These are phyloP conservation scores for Porites lutea DNA, from an alignment of 64 coral and sea anemone genomes.

Conservation along the genomic window DNA sequence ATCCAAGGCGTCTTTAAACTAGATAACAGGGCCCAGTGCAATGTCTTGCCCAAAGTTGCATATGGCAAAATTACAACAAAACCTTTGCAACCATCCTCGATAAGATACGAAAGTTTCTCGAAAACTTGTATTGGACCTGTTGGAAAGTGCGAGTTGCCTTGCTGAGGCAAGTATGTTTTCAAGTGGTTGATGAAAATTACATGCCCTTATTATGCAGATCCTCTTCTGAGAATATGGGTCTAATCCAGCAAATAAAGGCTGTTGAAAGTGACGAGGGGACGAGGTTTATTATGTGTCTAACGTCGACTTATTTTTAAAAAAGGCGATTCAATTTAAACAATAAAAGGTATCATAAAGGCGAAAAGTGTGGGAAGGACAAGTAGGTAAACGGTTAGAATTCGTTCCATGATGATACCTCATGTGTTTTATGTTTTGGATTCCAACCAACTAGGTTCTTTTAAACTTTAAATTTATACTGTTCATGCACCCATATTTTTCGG, in stretches of 20 bases:
- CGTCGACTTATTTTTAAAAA: too few species aligned
- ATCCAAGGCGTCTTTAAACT: slow-evolving; percentile 19
- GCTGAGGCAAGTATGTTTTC: slow-evolving; percentile 31
- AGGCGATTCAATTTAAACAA: too few species aligned
- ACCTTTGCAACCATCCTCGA: slow-evolving; percentile 7
- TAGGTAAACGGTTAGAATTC: too few species aligned
- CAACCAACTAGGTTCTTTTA: too few species aligned
- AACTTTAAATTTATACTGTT: too few species aligned
- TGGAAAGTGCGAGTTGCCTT: slow-evolving; percentile 22
- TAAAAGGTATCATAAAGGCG: too few species aligned
- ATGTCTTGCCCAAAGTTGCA: slow-evolving; percentile 53
- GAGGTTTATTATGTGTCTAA: too few species aligned
- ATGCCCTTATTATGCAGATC: slow-evolving; percentile 34
- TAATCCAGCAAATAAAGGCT: slow-evolving; percentile 32
- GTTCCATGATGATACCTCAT: too few species aligned
- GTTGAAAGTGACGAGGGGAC: background rate
- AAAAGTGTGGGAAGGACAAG: too few species aligned
- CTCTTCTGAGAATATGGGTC: slow-evolving; percentile 35
- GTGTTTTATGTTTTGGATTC: too few species aligned
- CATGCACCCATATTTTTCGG: too few species aligned
- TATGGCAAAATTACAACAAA: slow-evolving; percentile 61
- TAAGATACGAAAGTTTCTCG: slow-evolving; percentile 55
- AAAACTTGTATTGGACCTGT: slow-evolving; percentile 22
- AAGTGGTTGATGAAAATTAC: slow-evolving; percentile 74
- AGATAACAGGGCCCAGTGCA: slow-evolving; percentile 55